A percentile compares a stretch with the other conserved stretches of the same genome.
Conservation (phyloP, 2,113 vertebrate genomes). For the Pipra filicauda region DNA sequence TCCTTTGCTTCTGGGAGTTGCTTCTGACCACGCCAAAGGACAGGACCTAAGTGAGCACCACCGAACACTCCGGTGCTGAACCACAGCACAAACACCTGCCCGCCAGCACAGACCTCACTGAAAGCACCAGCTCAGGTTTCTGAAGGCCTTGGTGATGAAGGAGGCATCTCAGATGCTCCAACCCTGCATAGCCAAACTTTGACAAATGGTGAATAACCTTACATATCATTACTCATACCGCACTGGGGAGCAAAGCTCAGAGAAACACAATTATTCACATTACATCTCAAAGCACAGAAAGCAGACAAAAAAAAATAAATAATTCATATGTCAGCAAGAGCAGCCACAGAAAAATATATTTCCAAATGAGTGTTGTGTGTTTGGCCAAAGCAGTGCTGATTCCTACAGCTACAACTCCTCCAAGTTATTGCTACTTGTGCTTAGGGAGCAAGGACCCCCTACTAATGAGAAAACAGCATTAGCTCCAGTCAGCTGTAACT, state of each 20-base stretch:
- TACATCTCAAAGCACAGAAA: neutral
- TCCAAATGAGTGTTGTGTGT: neutral
- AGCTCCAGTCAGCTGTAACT: neutral
- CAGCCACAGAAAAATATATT: neutral
- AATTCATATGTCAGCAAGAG: neutral
- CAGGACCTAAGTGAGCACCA: neutral
- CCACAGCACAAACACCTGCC: neutral
- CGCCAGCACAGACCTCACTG: neutral
- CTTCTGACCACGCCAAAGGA: neutral
- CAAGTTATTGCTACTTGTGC: neutral
- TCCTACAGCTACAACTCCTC: neutral
- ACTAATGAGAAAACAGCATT: neutral
- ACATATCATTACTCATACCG: neutral
- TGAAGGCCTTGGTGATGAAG: neutral
- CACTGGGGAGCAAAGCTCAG: neutral
- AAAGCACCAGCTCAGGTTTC: neutral
- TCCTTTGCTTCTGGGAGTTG: neutral
- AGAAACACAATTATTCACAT: neutral
- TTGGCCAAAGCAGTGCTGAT: neutral
- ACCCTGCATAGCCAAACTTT: neutral
- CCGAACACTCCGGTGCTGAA: fast-evolving
- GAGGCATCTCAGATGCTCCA: neutral
- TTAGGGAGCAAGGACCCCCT: neutral
- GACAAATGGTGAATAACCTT: neutral
- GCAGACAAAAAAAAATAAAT: fast-evolving